phyloP scores from a whole-genome alignment of 1,140 invertebrate genomes.

The Euwallacea fornicatus region DNA sequence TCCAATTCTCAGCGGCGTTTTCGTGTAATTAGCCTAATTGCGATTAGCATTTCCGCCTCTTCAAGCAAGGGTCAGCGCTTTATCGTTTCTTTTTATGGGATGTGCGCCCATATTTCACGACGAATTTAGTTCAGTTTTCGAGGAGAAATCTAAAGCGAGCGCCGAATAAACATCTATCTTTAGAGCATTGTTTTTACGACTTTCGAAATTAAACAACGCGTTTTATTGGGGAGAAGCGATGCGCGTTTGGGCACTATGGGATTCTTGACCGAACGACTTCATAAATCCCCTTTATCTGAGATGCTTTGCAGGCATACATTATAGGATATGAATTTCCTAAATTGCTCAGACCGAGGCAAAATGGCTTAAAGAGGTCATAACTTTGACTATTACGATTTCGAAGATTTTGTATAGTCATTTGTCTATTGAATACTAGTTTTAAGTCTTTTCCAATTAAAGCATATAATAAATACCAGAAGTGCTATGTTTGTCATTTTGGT shows the following conservation, averaged over 20 bases:
- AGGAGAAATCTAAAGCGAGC: background rate
- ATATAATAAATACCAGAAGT: background rate
- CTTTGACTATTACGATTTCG: background rate
- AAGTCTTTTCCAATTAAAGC: background rate
- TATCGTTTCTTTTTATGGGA: slow-evolving; percentile 3
- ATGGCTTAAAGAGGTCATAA: slow-evolving; percentile 1
- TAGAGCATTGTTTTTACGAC: slow-evolving; percentile 12
- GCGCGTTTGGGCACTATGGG: background rate
- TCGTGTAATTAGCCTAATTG: slow-evolving; percentile 28
- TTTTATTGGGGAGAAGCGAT: slow-evolving; percentile 2
- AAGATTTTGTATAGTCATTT: background rate
- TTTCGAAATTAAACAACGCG: background rate
- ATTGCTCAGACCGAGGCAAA: background rate
- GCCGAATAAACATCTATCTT: slow-evolving; percentile 8
- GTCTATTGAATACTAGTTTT: background rate
- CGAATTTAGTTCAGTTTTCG: slow-evolving; percentile 1
- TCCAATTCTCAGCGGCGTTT: slow-evolving; percentile 5
- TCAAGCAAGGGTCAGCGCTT: slow-evolving; percentile 2
- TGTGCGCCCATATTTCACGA: background rate
- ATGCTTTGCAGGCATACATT: slow-evolving; percentile 7
- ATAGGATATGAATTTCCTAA: background rate
- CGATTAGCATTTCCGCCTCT: slow-evolving; percentile 2
- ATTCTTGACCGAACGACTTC: background rate
- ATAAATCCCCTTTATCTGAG: background rate
- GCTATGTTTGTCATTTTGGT: background rate